Percentiles rank a stretch among this genome's conserved stretches.
Conservation (phyloP, 2,888 invertebrate species). For the Drosophila mercatorum region DNA sequence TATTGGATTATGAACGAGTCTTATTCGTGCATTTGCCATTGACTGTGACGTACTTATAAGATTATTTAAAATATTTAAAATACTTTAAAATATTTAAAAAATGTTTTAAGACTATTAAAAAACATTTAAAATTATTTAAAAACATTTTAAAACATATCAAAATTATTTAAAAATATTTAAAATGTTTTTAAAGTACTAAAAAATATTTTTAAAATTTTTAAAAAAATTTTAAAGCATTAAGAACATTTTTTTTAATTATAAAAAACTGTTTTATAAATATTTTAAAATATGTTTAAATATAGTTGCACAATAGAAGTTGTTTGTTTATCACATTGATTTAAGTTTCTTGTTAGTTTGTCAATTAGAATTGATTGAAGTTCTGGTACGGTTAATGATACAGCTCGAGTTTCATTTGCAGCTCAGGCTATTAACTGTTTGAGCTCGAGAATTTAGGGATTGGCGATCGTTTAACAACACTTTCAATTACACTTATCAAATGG, state of each 20-base stretch:
- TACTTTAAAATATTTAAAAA: no score
- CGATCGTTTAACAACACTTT: slow-evolving; percentile 1
- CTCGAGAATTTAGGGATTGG: slow-evolving; percentile 19
- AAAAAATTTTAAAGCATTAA: no score
- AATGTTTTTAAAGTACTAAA: no score
- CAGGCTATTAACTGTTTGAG: not conserved
- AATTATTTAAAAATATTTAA: no score
- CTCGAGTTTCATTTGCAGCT: not conserved
- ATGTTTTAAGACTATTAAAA: no score
- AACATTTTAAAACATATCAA: no score
- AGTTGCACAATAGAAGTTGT: no score
- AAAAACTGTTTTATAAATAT: no score
- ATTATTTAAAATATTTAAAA: not conserved
- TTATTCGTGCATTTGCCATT: not conserved
- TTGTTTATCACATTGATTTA: not conserved
- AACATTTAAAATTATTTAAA: no score
- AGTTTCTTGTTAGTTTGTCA: not conserved
- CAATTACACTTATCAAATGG: slow-evolving; percentile 25
- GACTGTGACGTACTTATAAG: not conserved
- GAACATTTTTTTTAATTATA: no score
- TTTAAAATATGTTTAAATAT: no score
- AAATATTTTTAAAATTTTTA: no score
- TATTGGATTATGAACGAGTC: not conserved
- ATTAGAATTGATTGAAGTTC: not conserved
- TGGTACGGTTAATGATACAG: not conserved